Conservation (phyloP, 1,140 invertebrate species). For the Maniola jurtina region DNA sequence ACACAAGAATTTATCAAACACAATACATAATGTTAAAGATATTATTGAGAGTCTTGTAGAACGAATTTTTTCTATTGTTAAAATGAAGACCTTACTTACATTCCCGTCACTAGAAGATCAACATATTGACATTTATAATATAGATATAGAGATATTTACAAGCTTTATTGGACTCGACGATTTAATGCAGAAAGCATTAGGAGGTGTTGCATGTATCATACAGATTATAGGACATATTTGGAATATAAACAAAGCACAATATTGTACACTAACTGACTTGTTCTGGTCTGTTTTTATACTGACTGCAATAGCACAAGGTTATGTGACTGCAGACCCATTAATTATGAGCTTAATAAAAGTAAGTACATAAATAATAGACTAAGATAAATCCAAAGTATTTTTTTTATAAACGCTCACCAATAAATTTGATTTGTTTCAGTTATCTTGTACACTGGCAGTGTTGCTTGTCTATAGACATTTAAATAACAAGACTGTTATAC, state of each 20-base stretch:
- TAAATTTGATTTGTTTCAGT: constrained; percentile 49
- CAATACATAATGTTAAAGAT: constrained; percentile 55
- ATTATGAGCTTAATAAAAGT: constrained; percentile 61
- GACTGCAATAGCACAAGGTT: constrained; percentile 44
- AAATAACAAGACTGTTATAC: constrained; percentile 44
- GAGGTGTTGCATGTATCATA: constrained; percentile 59
- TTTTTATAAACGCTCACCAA: constrained; percentile 10
- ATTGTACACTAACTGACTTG: constrained; percentile 57
- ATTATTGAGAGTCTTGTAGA: constrained; percentile 56
- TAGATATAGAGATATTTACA: constrained; percentile 46
- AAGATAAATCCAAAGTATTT: neutral
- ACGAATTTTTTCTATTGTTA: constrained; percentile 60
- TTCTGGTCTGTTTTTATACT: constrained; percentile 63
- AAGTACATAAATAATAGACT: constrained; percentile 30
- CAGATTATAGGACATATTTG: constrained; percentile 63
- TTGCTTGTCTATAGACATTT: constrained; percentile 55
- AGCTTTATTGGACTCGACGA: constrained; percentile 54
- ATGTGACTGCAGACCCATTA: constrained; percentile 44
- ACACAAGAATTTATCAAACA: constrained; percentile 56
- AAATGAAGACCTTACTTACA: constrained; percentile 67
- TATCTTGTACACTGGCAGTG: constrained; percentile 48
- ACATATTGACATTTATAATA: constrained; percentile 47
- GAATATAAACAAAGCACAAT: constrained; percentile 56
- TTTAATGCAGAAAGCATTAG: constrained; percentile 54
- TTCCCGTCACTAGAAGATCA: constrained; percentile 63